These are phyloP conservation scores for Lamproptera curius DNA, from an alignment of 2,888 invertebrate genomes.

Conservation along the genomic window DNA sequence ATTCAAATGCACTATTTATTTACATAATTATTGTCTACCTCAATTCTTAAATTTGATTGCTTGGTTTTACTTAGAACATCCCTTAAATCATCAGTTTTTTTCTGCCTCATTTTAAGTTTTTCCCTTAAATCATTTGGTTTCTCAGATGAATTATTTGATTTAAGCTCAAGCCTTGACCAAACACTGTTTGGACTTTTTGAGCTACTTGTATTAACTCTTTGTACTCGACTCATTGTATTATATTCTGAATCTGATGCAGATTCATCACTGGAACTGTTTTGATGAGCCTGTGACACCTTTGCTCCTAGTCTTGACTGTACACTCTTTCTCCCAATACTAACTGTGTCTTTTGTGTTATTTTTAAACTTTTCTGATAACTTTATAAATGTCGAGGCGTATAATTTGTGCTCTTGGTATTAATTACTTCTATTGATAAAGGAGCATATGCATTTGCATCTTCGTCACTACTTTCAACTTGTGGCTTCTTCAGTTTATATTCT, in stretches of 20 bases:
- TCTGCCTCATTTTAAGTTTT: conserved; percentile 50
- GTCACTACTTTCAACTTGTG: conserved; percentile 28
- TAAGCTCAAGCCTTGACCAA: conserved; percentile 75
- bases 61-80: conserved; percentile 56
- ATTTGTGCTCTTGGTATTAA: conserved; percentile 43
- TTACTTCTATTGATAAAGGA: conserved; percentile 65
- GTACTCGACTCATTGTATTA: conserved; percentile 75
- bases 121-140: conserved; percentile 55
- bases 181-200: conserved; percentile 53
- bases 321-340: conserved; percentile 31
- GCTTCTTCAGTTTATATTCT: conserved; percentile 77
- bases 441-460: conserved; percentile 46
- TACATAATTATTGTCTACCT: conserved; percentile 65
- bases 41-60: conserved; percentile 65
- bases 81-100: conserved; percentile 55
- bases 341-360: conserved; percentile 32
- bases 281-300: conserved; percentile 41
- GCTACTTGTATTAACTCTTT: conserved; percentile 54
- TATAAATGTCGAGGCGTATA: conserved; percentile 46
- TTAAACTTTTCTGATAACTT: conserved; percentile 63
- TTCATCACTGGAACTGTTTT: conserved; percentile 43
- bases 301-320: conserved; percentile 59
- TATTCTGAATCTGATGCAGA: conserved; percentile 48
- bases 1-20: conserved; percentile 36
- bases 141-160: conserved; percentile 29